A percentile compares a stretch with the other conserved stretches of the same genome.
These are phyloP conservation scores for Fregata magnificens DNA, from an alignment of 2,113 vertebrate genomes.

Conservation along the genomic window DNA sequence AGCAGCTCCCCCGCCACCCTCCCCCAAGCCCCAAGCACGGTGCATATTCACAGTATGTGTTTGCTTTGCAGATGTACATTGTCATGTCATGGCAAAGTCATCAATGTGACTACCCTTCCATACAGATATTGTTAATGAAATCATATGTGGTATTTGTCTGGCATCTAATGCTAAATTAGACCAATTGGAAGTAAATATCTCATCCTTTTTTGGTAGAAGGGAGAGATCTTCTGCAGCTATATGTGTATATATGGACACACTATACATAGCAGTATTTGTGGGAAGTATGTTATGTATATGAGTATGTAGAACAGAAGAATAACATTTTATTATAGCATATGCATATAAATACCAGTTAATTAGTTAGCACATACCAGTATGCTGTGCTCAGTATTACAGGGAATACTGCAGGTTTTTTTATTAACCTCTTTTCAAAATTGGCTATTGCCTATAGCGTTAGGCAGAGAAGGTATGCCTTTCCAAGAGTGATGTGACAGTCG, in stretches of 20 bases:
- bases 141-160: background rate
- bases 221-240: background rate
- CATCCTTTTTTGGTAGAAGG: background rate
- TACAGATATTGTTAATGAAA: background rate
- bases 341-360: background rate
- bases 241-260: accelerated
- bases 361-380: background rate
- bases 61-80: background rate
- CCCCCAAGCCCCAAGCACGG: background rate
- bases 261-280: background rate
- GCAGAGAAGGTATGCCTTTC: background rate
- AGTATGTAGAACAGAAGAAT: background rate
- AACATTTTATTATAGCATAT: background rate
- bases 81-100: slow-evolving; percentile 16
- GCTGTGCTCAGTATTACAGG: background rate
- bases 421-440: background rate
- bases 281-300: background rate
- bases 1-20: background rate
- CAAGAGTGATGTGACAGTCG: background rate
- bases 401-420: background rate
- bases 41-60: background rate
- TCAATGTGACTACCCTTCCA: background rate
- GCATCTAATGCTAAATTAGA: background rate
- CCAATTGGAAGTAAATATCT: background rate
- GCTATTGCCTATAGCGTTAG: background rate